Percentiles rank a stretch among this genome's conserved stretches.
These are phyloP conservation scores for Heliocidaris tuberculata DNA, from an alignment of 35 echinoderm and acorn worm genomes.

Conservation along the genomic window DNA sequence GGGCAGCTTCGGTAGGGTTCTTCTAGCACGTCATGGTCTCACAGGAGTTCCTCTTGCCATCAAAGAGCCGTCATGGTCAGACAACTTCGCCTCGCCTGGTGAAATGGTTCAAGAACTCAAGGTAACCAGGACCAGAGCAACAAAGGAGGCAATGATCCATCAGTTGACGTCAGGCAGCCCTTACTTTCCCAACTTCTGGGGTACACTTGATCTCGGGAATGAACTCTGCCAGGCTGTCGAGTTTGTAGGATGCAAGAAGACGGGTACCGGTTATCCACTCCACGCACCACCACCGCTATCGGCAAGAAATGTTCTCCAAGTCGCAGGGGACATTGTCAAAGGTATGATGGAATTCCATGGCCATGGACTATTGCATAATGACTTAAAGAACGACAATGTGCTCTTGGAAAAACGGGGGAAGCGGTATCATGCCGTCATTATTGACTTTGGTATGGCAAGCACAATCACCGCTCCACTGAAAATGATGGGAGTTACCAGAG, in stretches of 20 bases:
- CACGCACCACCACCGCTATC: no score
- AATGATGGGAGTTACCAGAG: not conserved
- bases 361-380: not conserved
- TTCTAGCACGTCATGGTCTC: not conserved
- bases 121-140: not conserved
- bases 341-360: not conserved
- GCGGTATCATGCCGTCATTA: not conserved
- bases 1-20: not conserved
- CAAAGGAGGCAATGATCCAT: not conserved
- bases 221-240: not conserved
- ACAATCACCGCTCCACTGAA: not conserved
- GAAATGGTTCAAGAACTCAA: not conserved
- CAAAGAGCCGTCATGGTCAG: no score
- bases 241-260: not conserved
- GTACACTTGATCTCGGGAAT: not conserved
- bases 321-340: no score
- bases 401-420: not conserved
- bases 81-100: not conserved
- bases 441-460: not conserved
- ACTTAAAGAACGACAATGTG: slow-evolving; percentile 2
- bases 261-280: not conserved
- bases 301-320: no score
- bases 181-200: not conserved
- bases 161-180: not conserved
- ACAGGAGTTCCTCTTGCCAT: not conserved